These are phyloP conservation scores for Karalla daura DNA, from an alignment of 2,797 vertebrate genomes.

Conservation along the genomic window DNA sequence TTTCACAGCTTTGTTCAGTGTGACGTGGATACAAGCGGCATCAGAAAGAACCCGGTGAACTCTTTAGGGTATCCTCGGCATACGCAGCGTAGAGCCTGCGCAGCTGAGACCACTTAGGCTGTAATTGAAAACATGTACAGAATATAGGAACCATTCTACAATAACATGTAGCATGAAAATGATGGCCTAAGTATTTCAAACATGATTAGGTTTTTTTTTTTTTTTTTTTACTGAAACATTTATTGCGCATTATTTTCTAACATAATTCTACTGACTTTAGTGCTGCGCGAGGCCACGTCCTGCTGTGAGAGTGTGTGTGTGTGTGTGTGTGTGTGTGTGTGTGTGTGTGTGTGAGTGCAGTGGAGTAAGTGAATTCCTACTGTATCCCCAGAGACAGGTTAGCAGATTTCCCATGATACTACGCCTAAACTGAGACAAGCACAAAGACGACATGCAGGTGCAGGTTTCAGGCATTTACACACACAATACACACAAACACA, in stretches of 20 bases:
- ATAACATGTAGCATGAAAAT: constrained; percentile 49
- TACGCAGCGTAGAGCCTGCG: constrained; percentile 39
- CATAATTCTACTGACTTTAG: constrained; percentile 26
- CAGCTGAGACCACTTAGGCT: constrained; percentile 70
- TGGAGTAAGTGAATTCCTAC: constrained; percentile 54
- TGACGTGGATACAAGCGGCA: constrained; percentile 62
- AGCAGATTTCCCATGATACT: constrained; percentile 64
- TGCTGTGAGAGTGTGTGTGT: constrained; percentile 4
- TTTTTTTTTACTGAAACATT: constrained; percentile 7
- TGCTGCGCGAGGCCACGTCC: constrained; percentile 7
- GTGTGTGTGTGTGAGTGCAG: constrained; percentile 8
- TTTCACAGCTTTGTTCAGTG: constrained; percentile 76
- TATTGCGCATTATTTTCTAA: constrained; percentile 4
- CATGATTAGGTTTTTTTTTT: constrained; percentile 24
- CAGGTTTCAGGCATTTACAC: constrained; percentile 68
- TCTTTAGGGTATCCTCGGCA: constrained; percentile 60
- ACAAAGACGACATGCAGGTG: constrained; percentile 72
- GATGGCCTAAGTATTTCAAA: constrained; percentile 38
- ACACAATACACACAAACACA: constrained; percentile 41
- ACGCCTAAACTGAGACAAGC: constrained; percentile 51
- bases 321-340: constrained; percentile 9
- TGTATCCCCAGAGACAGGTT: constrained; percentile 56
- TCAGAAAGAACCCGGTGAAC: constrained; percentile 74
- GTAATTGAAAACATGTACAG: constrained; percentile 68
- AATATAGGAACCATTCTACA: constrained; percentile 40